phyloP scores from a whole-genome alignment of 2,113 vertebrate genomes.

The Anas platyrhynchos region DNA sequence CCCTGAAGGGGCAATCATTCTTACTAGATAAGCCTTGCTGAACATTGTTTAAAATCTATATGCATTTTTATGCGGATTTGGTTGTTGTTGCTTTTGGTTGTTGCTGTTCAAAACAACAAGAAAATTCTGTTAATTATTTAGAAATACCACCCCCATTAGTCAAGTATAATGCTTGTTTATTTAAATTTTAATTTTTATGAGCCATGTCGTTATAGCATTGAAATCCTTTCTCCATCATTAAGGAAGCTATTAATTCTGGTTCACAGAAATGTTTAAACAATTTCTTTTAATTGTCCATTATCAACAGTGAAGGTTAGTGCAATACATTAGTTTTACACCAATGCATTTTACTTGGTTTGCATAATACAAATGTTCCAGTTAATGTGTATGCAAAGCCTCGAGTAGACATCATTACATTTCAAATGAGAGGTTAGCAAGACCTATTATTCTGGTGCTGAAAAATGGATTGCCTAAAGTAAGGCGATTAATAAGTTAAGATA shows the following conservation, averaged over 20 bases:
- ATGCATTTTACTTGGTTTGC: not conserved
- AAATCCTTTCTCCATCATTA: not conserved
- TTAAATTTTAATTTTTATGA: not conserved
- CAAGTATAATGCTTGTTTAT: not conserved
- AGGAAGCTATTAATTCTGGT: not conserved
- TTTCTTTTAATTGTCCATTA: not conserved
- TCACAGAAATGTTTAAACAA: not conserved
- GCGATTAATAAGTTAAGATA: not conserved
- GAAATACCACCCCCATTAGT: not conserved
- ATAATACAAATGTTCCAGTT: not conserved
- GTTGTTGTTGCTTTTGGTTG: not conserved
- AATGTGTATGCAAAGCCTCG: not conserved
- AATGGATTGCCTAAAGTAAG: not conserved
- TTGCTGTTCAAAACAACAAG: not conserved
- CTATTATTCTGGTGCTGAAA: not conserved
- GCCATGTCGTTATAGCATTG: not conserved
- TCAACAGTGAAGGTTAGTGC: not conserved
- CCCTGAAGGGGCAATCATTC: slow-evolving; percentile 20
- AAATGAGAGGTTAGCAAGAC: not conserved
- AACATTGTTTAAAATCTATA: slow-evolving; percentile 20
- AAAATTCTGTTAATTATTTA: not conserved
- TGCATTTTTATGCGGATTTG: not conserved
- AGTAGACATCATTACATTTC: not conserved
- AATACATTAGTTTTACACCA: not conserved
- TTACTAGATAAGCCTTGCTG: not conserved